Percentiles rank a stretch among this genome's conserved stretches.
phyloP scores from a whole-genome alignment of 1,140 invertebrate genomes.

The Saccostrea echinata region DNA sequence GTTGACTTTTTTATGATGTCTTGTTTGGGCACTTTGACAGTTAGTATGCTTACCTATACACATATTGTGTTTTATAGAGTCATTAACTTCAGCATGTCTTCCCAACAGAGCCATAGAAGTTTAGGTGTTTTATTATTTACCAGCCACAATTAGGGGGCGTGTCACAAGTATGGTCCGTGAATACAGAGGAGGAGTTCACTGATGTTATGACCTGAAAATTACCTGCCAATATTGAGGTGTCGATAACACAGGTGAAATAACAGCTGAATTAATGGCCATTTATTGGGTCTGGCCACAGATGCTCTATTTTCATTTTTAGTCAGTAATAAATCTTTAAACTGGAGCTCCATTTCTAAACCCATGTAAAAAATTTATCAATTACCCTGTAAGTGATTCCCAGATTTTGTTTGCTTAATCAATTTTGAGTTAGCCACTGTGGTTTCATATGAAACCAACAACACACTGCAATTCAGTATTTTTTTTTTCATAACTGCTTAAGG shows the following conservation, averaged over 20 bases:
- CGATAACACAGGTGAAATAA: slow-evolving; percentile 26
- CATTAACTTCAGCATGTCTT: slow-evolving; percentile 18
- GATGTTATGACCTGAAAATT: slow-evolving; percentile 25
- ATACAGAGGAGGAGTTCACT: neutral
- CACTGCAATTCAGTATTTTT: neutral
- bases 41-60: slow-evolving; percentile 9
- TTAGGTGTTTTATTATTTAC: slow-evolving; percentile 27
- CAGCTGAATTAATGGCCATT: slow-evolving; percentile 3
- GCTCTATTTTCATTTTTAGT: neutral
- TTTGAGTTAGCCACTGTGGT: neutral
- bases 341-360: neutral
- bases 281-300: neutral
- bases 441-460: neutral
- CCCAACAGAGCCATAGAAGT: neutral
- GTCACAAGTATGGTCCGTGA: neutral
- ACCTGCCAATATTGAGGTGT: slow-evolving; percentile 15
- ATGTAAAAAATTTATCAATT: slow-evolving; percentile 27
- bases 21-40: slow-evolving; percentile 5
- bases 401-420: slow-evolving; percentile 36
- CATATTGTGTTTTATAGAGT: slow-evolving; percentile 25
- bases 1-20: slow-evolving; percentile 21
- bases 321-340: neutral
- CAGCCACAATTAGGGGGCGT: slow-evolving; percentile 17
- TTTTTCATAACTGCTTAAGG: slow-evolving; percentile 1
- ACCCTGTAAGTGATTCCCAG: neutral